Conservation (phyloP, 2,888 invertebrate genomes). For the Harmothoe impar region DNA sequence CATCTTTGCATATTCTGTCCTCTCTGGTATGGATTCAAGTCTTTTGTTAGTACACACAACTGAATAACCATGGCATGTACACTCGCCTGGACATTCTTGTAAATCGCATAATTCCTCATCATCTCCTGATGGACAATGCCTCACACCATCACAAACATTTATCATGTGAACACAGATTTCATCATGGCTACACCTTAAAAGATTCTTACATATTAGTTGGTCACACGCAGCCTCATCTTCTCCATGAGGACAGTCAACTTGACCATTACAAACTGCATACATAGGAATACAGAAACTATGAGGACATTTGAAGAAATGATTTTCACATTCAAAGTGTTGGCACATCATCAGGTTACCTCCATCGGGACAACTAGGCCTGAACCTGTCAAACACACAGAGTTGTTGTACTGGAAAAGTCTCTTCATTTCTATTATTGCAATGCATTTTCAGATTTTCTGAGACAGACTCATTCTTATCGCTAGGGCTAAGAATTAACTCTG, state of each 20-base stretch:
- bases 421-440: no score
- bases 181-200: background rate
- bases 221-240: background rate
- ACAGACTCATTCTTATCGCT: no score
- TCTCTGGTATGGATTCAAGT: background rate
- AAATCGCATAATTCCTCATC: background rate
- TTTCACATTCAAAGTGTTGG: background rate
- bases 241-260: background rate
- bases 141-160: background rate
- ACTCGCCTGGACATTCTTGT: background rate
- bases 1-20: background rate
- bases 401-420: no score
- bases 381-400: no score
- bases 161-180: background rate
- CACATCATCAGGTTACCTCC: background rate
- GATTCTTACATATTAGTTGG: background rate
- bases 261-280: background rate
- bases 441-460: no score
- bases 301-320: background rate
- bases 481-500: no score
- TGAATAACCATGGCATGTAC: no score
- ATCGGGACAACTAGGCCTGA: no score
- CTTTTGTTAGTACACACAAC: no score
- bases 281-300: background rate
- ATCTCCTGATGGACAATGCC: background rate